Evolutionary conservation across 2,888 invertebrate genomes (phyloP).

Genomic region (Buathra laborator): DNA sequence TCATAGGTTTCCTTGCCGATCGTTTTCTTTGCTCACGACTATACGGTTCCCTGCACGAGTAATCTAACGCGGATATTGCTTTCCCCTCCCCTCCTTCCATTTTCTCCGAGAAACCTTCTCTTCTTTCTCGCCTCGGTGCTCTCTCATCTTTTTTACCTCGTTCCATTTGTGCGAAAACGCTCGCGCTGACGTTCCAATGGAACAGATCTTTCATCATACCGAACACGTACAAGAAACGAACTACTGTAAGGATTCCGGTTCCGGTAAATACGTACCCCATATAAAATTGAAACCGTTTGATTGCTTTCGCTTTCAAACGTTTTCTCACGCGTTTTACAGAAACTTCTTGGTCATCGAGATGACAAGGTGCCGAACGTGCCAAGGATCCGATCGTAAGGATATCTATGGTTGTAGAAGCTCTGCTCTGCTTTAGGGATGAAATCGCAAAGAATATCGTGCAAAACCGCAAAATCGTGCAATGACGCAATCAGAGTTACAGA

Average conservation of each 20-base stretch:
- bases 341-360: not conserved
- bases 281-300: not conserved
- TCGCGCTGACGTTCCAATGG: not conserved
- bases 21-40: not conserved
- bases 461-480: too few species aligned
- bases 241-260: too few species aligned
- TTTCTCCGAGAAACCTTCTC: not conserved
- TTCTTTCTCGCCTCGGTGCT: constrained; percentile 1
- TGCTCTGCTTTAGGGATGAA: not conserved
- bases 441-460: not conserved
- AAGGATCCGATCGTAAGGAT: not conserved
- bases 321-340: not conserved
- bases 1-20: not conserved
- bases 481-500: too few species aligned
- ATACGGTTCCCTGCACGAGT: not conserved
- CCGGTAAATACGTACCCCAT: too few species aligned
- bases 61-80: constrained; percentile 5
- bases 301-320: constrained; percentile 44
- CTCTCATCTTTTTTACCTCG: constrained; percentile 1
- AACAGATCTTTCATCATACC: constrained; percentile 17
- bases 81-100: not conserved
- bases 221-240: not conserved
- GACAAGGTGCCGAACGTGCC: not conserved
- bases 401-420: not conserved
- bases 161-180: not conserved